These are phyloP conservation scores for Trilocha varians DNA, from an alignment of 2,888 invertebrate genomes.

Conservation along the genomic window DNA sequence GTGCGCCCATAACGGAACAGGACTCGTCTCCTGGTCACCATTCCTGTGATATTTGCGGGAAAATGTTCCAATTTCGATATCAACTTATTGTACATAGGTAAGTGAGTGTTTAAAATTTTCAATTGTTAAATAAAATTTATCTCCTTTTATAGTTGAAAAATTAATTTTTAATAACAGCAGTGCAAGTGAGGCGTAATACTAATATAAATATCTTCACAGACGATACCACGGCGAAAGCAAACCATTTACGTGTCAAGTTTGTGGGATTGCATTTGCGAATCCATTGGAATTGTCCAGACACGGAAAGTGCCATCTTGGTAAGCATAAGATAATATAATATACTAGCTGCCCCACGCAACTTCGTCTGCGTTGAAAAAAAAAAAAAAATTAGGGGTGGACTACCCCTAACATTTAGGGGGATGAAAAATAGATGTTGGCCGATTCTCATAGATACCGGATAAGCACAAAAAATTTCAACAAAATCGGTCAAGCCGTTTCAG, in stretches of 20 bases:
- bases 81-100: slow-evolving; percentile 87
- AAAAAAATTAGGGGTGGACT: background rate
- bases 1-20: slow-evolving; percentile 66
- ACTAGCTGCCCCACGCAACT: background rate
- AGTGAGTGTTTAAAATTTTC: slow-evolving; percentile 12
- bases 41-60: slow-evolving; percentile 88
- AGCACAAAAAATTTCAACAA: no score
- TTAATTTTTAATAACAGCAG: no score
- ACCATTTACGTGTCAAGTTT: slow-evolving; percentile 86
- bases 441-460: no score
- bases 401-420: no score
- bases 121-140: background rate
- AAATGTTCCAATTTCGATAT: slow-evolving; percentile 90
- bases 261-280: slow-evolving; percentile 87
- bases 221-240: slow-evolving; percentile 90
- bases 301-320: slow-evolving; percentile 88
- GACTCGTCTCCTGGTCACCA: slow-evolving; percentile 80
- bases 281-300: slow-evolving; percentile 85
- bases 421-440: no score
- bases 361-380: background rate
- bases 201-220: slow-evolving; percentile 56
- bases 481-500: no score
- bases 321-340: slow-evolving; percentile 23
- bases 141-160: background rate
- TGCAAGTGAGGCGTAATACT: no score